Conservation (phyloP, 1,140 invertebrate genomes). For the Matsumurasca onukii region DNA sequence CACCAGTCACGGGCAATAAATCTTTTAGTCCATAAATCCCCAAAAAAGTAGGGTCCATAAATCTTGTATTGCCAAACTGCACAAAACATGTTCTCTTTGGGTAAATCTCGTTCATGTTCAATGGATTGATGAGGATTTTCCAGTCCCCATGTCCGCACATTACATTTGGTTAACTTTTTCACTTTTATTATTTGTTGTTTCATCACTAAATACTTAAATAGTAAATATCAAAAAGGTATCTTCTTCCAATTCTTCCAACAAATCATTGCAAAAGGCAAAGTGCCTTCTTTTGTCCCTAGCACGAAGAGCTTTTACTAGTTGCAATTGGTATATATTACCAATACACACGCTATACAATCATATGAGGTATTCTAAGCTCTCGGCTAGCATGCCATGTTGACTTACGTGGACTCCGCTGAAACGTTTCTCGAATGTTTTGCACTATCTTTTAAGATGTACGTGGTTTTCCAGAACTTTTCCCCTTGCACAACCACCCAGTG, state of each 20-base stretch:
- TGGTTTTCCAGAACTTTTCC: conserved; percentile 20
- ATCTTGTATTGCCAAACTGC: conserved; percentile 27
- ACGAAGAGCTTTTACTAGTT: conserved; percentile 20
- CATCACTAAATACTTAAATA: conserved; percentile 27
- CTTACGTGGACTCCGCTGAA: conserved; percentile 21
- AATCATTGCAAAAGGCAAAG: conserved; percentile 25
- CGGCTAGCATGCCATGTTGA: conserved; percentile 20
- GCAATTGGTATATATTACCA: conserved; percentile 15
- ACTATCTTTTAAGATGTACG: conserved; percentile 23
- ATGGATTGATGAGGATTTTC: conserved; percentile 23
- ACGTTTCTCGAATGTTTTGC: conserved; percentile 26
- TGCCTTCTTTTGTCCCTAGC: conserved; percentile 11
- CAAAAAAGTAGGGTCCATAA: conserved; percentile 29
- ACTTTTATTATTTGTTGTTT: conserved; percentile 22
- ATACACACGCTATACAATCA: conserved; percentile 7
- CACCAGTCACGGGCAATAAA: conserved; percentile 15
- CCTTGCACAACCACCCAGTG: conserved; percentile 27
- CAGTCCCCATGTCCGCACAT: conserved; percentile 17
- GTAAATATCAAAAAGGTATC: conserved; percentile 13
- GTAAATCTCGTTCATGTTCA: conserved; percentile 30
- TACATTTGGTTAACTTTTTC: conserved; percentile 24
- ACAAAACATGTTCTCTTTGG: conserved; percentile 15
- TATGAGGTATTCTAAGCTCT: conserved; percentile 19
- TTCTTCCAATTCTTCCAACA: conserved; percentile 17
- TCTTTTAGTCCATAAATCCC: too few relatives aligned